Evolutionary conservation across 2,113 vertebrate species (phyloP).

Genomic region (Micronisus gabar): DNA sequence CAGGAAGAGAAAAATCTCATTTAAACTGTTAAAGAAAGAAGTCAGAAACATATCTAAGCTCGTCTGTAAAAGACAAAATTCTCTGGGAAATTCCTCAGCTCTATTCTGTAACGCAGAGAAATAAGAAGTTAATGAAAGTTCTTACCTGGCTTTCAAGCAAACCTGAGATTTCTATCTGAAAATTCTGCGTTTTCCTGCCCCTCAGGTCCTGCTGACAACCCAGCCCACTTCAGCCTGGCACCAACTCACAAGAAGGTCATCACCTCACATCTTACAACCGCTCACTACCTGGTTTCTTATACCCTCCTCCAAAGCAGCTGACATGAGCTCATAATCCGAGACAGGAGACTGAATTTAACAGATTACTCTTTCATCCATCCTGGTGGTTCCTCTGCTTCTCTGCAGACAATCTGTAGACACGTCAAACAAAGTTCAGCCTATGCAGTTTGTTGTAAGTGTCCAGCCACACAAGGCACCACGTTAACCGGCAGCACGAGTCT

Average conservation of each 20-base stretch:
- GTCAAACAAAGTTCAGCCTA: not conserved
- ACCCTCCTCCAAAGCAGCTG: not conserved
- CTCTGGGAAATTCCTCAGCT: not conserved
- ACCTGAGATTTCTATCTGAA: not conserved
- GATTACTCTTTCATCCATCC: not conserved
- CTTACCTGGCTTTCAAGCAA: not conserved
- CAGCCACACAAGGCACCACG: too few species aligned
- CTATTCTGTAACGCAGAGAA: not conserved
- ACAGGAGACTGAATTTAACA: too few species aligned
- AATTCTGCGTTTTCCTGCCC: not conserved
- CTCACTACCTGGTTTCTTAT: too few species aligned
- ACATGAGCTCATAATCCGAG: accelerated
- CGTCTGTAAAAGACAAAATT: not conserved
- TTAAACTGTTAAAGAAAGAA: not conserved
- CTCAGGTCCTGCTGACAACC: not conserved
- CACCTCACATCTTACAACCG: not conserved
- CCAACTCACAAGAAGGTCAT: not conserved
- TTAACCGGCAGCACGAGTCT: accelerated
- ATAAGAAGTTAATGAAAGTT: not conserved
- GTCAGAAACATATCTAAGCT: not conserved
- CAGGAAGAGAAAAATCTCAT: not conserved
- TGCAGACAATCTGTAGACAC: accelerated
- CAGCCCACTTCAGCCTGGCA: too few species aligned
- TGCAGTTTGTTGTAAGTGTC: not conserved
- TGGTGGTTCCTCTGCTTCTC: not conserved